Evolutionary conservation across 2,113 vertebrate genomes (phyloP).

Genomic region (Misgurnus mizolepis): DNA sequence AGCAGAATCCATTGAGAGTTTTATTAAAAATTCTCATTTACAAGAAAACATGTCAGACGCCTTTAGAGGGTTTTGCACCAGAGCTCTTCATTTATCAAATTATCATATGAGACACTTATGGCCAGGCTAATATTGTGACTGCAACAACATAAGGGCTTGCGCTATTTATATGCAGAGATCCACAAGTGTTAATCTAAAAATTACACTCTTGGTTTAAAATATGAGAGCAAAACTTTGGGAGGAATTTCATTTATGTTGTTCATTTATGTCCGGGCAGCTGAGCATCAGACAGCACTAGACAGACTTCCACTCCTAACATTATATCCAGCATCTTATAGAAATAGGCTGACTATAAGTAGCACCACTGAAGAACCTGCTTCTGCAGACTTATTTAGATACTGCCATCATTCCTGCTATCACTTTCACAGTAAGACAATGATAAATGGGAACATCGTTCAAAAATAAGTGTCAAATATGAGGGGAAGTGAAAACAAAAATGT

Average conservation of each 20-base stretch:
- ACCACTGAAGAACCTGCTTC: constrained; percentile 50
- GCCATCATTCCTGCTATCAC: constrained; percentile 16
- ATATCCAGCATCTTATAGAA: constrained; percentile 72
- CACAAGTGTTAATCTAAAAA: constrained; percentile 69
- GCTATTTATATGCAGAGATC: constrained; percentile 21
- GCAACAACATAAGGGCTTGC: not conserved
- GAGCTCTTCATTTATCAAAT: constrained; percentile 18
- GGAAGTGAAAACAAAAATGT: too few species aligned
- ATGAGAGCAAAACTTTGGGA: constrained; percentile 69
- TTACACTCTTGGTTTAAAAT: constrained; percentile 72
- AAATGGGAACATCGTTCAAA: not conserved
- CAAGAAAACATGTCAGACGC: too few species aligned
- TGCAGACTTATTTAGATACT: constrained; percentile 68
- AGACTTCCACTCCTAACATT: constrained; percentile 63
- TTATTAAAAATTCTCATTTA: too few species aligned
- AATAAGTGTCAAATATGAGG: too few species aligned
- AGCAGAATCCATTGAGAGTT: too few species aligned
- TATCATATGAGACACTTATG: constrained; percentile 51
- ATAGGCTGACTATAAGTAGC: constrained; percentile 77
- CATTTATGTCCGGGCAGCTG: constrained; percentile 64
- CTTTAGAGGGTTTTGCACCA: too few species aligned
- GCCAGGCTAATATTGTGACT: constrained; percentile 24
- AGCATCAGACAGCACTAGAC: constrained; percentile 48
- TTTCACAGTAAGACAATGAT: not conserved
- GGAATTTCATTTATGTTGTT: constrained; percentile 70